Conservation (phyloP, 2,797 vertebrate species). For the Tangara arthus region DNA sequence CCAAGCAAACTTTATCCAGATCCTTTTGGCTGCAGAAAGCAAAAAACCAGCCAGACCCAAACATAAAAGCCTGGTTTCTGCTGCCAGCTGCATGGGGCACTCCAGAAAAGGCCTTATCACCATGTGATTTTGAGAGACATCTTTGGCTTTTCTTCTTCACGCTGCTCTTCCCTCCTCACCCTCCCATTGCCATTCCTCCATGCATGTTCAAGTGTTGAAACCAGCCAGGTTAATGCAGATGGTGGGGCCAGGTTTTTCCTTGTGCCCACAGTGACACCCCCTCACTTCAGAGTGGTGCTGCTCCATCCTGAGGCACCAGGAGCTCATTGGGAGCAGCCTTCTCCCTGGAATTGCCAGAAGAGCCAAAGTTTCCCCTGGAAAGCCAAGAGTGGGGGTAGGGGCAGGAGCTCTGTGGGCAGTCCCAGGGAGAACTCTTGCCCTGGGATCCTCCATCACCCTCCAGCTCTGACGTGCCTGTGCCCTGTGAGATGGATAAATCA, state of each 20-base stretch:
- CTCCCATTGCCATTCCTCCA: fast-evolving
- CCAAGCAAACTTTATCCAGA: constrained; percentile 57
- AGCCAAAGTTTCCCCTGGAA: not conserved
- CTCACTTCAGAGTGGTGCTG: not conserved
- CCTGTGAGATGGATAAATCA: not conserved
- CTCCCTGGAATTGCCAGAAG: not conserved
- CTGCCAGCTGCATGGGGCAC: constrained; percentile 56
- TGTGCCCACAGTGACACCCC: not conserved
- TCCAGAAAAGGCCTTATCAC: constrained; percentile 48
- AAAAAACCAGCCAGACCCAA: constrained; percentile 20
- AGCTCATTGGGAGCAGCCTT: not conserved
- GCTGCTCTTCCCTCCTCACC: not conserved
- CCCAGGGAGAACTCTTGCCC: not conserved
- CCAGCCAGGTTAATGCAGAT: not conserved
- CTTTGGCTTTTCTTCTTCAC: not conserved
- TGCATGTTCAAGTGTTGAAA: not conserved
- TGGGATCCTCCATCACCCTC: not conserved
- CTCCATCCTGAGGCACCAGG: not conserved
- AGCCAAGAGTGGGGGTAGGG: not conserved
- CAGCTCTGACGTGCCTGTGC: not conserved
- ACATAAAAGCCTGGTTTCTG: constrained; percentile 16
- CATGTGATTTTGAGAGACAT: not conserved
- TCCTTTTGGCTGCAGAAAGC: constrained; percentile 53
- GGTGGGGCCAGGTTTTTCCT: not conserved
- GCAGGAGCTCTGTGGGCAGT: not conserved